These are phyloP conservation scores for Gastracanthus pulcherrimus DNA, from an alignment of 2,888 invertebrate genomes.

Conservation along the genomic window DNA sequence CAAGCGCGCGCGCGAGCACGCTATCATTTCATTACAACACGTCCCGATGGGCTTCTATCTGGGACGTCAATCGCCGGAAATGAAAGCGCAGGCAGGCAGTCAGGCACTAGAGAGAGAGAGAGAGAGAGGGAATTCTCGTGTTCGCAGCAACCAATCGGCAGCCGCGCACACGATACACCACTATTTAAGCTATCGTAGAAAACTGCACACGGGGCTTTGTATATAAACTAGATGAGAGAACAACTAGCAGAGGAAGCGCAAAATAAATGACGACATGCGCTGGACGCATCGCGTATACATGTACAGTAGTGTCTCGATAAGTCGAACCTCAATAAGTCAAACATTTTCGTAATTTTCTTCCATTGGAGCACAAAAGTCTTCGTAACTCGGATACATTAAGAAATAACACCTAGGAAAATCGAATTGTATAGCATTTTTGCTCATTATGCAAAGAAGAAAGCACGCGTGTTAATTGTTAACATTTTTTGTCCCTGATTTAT, in stretches of 20 bases:
- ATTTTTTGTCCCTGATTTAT: too few relatives aligned
- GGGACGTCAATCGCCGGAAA: constrained; percentile 52
- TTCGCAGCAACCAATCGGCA: neutral
- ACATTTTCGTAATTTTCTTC: too few relatives aligned
- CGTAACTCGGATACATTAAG: too few relatives aligned
- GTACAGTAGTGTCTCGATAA: too few relatives aligned
- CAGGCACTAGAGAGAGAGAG: neutral
- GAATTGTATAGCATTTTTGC: too few relatives aligned
- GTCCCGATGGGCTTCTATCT: constrained; percentile 43
- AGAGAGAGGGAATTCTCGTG: neutral
- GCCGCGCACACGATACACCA: neutral
- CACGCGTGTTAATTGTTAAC: too few relatives aligned
- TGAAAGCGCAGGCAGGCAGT: constrained; percentile 54
- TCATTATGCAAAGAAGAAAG: too few relatives aligned
- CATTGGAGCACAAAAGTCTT: too few relatives aligned
- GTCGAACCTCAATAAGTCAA: too few relatives aligned
- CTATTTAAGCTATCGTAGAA: constrained; percentile 9
- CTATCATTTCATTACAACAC: constrained; percentile 52
- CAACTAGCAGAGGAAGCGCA: neutral
- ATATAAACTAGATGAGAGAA: neutral
- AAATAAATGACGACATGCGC: too few relatives aligned
- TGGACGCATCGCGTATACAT: too few relatives aligned
- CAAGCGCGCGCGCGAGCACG: constrained; percentile 14
- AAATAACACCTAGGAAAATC: too few relatives aligned
- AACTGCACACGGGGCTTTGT: neutral